Base-by-base conservation (phyloP, 2,797 vertebrate genomes). In the Numenius phaeopus region DNA sequence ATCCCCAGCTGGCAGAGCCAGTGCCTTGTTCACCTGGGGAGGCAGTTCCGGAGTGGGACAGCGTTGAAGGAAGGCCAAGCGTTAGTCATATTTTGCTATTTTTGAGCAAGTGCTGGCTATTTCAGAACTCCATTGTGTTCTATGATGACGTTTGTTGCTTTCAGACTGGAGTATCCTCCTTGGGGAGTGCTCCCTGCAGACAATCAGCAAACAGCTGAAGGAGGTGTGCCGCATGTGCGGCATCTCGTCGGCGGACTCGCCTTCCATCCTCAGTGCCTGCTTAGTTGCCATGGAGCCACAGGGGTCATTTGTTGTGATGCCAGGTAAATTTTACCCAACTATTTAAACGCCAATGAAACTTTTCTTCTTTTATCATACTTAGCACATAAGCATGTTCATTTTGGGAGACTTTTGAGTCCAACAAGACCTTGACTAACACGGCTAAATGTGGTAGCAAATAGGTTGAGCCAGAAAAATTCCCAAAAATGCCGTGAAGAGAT, bases 211-310 rank as follows among this genome's bases (percentile, higher is more conserved):
- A 76, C 99, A 99, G 98, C 98, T 99, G 85, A 99, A 98, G 98
- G 99, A 99, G 90, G 99, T 99, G 46, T 99, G 99, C 97, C 99
- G 99, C 62, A 99, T 99, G 98, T 99, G 99, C 59, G 99, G 99
- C 39, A 99, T 99, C 97, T 99, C 99, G 5, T 97, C 99, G 4
- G 98, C 98, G 5, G 99, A 99, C 97, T 99, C 99, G 40, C 99
- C 99, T 52, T 98, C 98, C 75, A 99, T 99, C 98, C 99, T 99
- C 96, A 99, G 99, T 97, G 99, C 99, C 98, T 99, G 99, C 96
- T 98, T 99, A 97, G 99, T 99, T 54, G 99, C 99, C 98, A 99
- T 99, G 99, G 99, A 99, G 98, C 99, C 99, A 11, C 99, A 99
- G 97, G 99, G 99, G 61, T 99, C 99, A 37, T 99, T 99, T 8